Conservation (phyloP, 2,888 invertebrate species). For the Venusia cambrica region DNA sequence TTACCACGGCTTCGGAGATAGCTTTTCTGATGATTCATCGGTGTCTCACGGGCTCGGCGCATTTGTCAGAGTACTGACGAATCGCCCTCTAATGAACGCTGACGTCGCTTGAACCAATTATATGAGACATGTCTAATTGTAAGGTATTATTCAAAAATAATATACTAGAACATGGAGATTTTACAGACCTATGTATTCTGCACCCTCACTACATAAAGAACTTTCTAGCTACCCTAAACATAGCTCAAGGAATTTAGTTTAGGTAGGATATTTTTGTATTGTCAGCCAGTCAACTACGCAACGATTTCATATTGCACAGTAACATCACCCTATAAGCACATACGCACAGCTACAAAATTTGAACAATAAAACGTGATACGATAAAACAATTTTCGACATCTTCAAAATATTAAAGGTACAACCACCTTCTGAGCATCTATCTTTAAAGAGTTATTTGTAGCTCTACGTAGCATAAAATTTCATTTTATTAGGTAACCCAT, state of each 20-base stretch:
- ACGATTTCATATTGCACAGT: too few relatives aligned
- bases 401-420: too few relatives aligned
- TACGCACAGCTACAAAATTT: too few relatives aligned
- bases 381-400: too few relatives aligned
- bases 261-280: too few relatives aligned
- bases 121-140: slow-evolving; percentile 14
- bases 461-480: slow-evolving; percentile 68
- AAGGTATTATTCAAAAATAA: background rate
- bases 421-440: background rate
- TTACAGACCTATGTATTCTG: too few relatives aligned
- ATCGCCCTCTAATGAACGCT: slow-evolving; percentile 16
- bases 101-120: slow-evolving; percentile 14
- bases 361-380: too few relatives aligned
- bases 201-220: too few relatives aligned
- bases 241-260: too few relatives aligned
- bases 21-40: slow-evolving; percentile 8
- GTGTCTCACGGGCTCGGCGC: slow-evolving; percentile 2
- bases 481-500: slow-evolving; percentile 59
- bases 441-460: slow-evolving; percentile 39
- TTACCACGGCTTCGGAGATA: slow-evolving; percentile 3
- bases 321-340: too few relatives aligned
- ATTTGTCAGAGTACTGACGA: slow-evolving; percentile 12
- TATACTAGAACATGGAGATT: slow-evolving; percentile 3
- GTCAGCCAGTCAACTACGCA: too few relatives aligned
- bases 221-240: too few relatives aligned